Evolutionary conservation across 2,888 invertebrate genomes (phyloP).

Genomic region (Lysandra coridon): DNA sequence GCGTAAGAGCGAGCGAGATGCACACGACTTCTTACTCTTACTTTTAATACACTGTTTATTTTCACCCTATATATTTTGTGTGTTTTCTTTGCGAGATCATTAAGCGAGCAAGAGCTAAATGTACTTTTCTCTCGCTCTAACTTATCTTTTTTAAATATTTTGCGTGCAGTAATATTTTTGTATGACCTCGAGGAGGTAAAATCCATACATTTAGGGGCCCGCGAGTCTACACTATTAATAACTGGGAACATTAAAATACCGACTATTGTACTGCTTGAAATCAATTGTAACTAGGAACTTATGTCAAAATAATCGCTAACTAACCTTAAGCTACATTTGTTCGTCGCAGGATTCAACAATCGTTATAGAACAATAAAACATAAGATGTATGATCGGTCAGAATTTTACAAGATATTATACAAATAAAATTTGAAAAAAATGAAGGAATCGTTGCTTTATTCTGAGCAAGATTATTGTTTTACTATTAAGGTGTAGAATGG

Average conservation of each 20-base stretch:
- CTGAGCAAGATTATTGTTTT: not conserved
- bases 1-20: not conserved
- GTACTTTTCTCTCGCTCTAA: not conserved
- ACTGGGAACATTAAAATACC: not conserved
- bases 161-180: not conserved
- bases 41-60: not conserved
- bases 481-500: not conserved
- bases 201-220: not conserved
- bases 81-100: not conserved
- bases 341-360: not conserved
- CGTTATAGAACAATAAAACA: not conserved
- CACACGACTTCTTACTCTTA: not conserved
- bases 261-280: constrained; percentile 14
- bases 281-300: constrained; percentile 8
- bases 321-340: not conserved
- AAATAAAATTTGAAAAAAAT: not conserved
- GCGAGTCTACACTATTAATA: not conserved
- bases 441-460: not conserved
- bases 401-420: not conserved
- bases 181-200: not conserved
- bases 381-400: not conserved
- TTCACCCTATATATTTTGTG: too few species aligned
- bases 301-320: constrained; percentile 16
- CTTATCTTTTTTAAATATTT: not conserved
- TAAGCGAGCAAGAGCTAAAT: not conserved